These are phyloP conservation scores for Poeciliopsis gracilis DNA, from an alignment of 2,797 vertebrate genomes.

Conservation along the genomic window DNA sequence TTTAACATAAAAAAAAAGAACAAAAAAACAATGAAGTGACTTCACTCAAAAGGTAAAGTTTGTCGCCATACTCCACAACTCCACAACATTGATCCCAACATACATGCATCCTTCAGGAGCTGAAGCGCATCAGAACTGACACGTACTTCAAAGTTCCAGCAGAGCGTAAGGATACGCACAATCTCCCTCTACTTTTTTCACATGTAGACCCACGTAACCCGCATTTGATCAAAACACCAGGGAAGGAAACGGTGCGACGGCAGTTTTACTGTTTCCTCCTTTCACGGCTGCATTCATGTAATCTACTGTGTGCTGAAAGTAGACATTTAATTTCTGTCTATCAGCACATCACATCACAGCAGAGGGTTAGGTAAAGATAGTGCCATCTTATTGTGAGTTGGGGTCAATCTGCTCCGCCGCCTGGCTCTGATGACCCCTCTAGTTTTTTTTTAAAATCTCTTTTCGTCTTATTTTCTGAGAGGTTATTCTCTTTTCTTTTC, in stretches of 20 bases:
- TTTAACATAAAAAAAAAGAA: background rate
- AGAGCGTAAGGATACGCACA: background rate
- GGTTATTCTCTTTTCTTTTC: conserved; percentile 56
- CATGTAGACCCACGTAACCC: background rate
- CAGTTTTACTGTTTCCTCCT: conserved; percentile 21
- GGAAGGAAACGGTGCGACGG: background rate
- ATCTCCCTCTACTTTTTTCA: background rate
- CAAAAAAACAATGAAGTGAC: background rate
- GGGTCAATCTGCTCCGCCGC: conserved; percentile 38
- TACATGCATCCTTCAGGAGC: background rate
- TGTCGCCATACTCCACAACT: background rate
- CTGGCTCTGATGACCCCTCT: conserved; percentile 68
- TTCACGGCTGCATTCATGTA: conserved; percentile 1
- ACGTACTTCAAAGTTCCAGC: background rate
- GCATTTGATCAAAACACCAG: background rate
- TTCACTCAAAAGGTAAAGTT: background rate
- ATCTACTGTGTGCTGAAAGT: conserved; percentile 43
- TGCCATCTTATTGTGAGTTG: conserved; percentile 54
- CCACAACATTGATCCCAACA: background rate
- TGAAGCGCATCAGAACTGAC: background rate
- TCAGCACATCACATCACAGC: conserved; percentile 70
- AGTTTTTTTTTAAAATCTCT: conserved; percentile 52
- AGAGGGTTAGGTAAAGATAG: conserved; percentile 56
- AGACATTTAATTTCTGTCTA: conserved; percentile 75
- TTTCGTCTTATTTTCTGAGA: conserved; percentile 66